Conservation (phyloP, 2,113 vertebrate species). For the Lamprologus speciosus region DNA sequence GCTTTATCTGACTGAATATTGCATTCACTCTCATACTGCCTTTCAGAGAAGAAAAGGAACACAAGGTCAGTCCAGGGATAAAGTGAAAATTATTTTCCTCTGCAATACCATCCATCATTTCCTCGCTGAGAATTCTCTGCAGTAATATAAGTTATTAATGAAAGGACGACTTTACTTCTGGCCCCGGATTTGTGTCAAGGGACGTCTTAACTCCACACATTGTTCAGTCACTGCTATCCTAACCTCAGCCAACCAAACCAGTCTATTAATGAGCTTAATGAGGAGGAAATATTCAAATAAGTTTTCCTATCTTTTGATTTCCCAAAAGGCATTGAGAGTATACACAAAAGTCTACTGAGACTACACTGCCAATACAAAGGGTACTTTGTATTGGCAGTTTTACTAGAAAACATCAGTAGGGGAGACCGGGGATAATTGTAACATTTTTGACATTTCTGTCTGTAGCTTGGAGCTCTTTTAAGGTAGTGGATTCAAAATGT, state of each 20-base stretch:
- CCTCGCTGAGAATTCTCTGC: neutral
- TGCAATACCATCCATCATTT: neutral
- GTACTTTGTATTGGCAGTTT: neutral
- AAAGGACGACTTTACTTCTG: neutral
- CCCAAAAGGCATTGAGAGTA: constrained; percentile 15
- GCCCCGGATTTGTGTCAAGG: neutral
- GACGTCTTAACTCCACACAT: neutral
- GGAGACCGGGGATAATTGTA: neutral
- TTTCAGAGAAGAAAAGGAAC: neutral
- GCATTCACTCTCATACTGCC: neutral
- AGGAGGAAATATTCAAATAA: constrained; percentile 15
- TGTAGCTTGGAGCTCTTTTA: neutral
- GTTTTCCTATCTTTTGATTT: constrained; percentile 44
- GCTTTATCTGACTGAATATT: neutral
- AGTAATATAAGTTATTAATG: neutral
- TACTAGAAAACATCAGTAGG: neutral
- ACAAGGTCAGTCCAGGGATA: neutral
- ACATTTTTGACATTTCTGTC: neutral
- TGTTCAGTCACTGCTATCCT: constrained; percentile 13
- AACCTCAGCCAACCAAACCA: neutral
- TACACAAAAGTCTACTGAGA: neutral
- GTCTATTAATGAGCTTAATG: neutral
- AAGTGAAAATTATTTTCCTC: neutral
- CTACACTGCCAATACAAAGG: neutral
- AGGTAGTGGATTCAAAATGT: neutral